Base-by-base conservation (phyloP, 2,797 vertebrate species). In the Mallotus villosus region DNA sequence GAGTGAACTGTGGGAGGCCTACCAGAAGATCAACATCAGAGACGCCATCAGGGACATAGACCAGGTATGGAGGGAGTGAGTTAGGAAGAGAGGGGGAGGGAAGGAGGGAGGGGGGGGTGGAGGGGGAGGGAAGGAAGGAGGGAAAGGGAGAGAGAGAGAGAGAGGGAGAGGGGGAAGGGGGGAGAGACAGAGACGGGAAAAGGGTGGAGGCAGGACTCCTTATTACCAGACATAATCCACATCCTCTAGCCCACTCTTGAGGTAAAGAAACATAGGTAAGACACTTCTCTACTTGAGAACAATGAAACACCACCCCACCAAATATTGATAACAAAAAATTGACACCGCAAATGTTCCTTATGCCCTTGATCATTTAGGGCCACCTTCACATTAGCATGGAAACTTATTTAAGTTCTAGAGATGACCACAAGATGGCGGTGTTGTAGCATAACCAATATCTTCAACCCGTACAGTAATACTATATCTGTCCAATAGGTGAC, bases 11-110 rank as follows among this genome's bases (percentile, higher is more conserved):
- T 99, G 97, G 97, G 97, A 99, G 32, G 95, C 96, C 2, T 99
- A 98, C 80, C 97, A 98, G 93, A 97, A 97, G 89, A 96, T 99
- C 82, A 99, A 99, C 90, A 96, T 98, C 88, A 87, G 96, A 4
- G 97, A 99, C 58, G 97, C 97, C 71, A 96, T 99, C 92, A 99
- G 93, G 72, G 95, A 97, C 0, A 97, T 96, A 0, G 96, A 98
- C 82, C 97, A 98, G 95, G 97, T 96, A 75, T 62, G 32, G 29
- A 1, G 8, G 11, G 22, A 21, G 46, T 34, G 7, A 22, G 22
- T 21, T 14, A 16, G 16, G 24, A 8, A 8, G 46, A 19, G 22
- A 34, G 63, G 21, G 32, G 12, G 34, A 24, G 63, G 32, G 34
- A 24, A 34, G 32, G 63, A 8, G 34, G 29, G 29, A 61, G 24